phyloP scores from a whole-genome alignment of 2,113 vertebrate species.

The Opisthocomus hoazin region DNA sequence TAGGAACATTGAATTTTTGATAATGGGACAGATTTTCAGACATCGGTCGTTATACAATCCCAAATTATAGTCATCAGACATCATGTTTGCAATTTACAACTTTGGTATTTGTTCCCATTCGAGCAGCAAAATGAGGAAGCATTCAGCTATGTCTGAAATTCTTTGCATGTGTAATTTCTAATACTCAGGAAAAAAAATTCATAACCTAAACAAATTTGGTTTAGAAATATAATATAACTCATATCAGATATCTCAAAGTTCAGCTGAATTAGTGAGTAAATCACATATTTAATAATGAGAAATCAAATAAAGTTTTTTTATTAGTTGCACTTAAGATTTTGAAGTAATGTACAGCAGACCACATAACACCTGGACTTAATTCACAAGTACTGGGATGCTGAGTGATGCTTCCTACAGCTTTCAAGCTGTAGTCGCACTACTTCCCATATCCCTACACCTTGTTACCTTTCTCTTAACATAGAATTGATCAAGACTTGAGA shows the following conservation, averaged over 20 bases:
- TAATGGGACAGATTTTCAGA: neutral
- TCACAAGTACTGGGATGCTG: neutral
- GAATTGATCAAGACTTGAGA: neutral
- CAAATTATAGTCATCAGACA: neutral
- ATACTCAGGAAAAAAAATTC: neutral
- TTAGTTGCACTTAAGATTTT: neutral
- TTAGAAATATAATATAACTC: neutral
- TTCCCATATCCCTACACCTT: neutral
- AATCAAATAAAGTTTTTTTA: neutral
- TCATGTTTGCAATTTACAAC: neutral
- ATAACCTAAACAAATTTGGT: neutral
- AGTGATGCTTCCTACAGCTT: neutral
- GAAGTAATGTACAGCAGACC: neutral
- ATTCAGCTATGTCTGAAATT: neutral
- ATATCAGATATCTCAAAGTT: neutral
- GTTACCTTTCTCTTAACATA: neutral
- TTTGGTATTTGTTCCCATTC: neutral
- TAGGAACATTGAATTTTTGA: neutral
- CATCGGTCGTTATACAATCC: neutral
- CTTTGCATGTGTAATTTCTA: neutral
- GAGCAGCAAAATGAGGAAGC: neutral
- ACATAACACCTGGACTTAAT: slow-evolving; percentile 10
- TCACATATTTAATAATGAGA: neutral
- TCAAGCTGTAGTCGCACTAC: neutral
- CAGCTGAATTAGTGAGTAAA: neutral